Base-by-base conservation (phyloP, 2,113 vertebrate genomes). In the Pagrus major region DNA sequence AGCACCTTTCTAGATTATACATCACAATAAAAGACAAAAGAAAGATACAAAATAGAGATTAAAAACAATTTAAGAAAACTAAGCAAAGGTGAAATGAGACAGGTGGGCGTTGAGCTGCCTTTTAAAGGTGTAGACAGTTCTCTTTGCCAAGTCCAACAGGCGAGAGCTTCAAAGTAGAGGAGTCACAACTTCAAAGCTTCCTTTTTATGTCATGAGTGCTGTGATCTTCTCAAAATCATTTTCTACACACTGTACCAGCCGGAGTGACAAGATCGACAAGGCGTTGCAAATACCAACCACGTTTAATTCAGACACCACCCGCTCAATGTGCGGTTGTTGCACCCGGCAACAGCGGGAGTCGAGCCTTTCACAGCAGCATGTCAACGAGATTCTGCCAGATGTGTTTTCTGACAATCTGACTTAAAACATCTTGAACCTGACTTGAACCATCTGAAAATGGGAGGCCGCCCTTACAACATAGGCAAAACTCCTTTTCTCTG, bases 381-480 rank as follows among this genome's bases (percentile, higher is more conserved):
- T 29, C 46, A 51, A 54, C 9, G 16, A 74, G 58, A 46, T 60
- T 44, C 56, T 39, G 67, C 88, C 85, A 89, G 69, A 91, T 87
- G 86, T 89, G 58, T 77, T 85, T 74, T 58, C 75, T 66, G 65
- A 81, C 84, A 67, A 59, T 52, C 65, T 60, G 29, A 79, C 69
- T 76, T 70, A 78, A 75, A 90, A 81, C 77, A 86, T 81, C 81
- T 85, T 86, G 77, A 88, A 85, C 69, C 78, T 44, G 63, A 66
- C 78, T 83, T 84, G 80, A 87, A 87, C 63, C 68, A 68, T 80
- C 55, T 78, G 65, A 88, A 78, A 77, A 84, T 49, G 37, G 33
- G n/a, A 15, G 20, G 49, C 58, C 51, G 25, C 49, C 61, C 66
- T 54, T 18, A 80, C 33, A 71, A 65, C 64, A 37, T 12, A 35